Base-by-base conservation (phyloP, 2,797 vertebrate species). In the Atherinosoma microstoma region DNA sequence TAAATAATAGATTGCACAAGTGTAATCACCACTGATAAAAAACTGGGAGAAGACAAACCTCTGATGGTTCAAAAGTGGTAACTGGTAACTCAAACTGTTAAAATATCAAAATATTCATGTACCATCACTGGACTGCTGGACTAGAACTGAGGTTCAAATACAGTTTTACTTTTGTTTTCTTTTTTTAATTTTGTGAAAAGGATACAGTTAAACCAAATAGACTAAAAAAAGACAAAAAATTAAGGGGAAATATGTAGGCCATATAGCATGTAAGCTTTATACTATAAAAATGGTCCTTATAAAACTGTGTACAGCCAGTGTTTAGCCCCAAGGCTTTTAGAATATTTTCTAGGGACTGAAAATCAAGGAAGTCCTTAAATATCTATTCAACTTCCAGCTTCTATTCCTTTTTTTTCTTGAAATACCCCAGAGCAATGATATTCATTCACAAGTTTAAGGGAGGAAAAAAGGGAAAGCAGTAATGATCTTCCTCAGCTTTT, bases 401-500 rank as follows among this genome's bases (percentile, higher is more conserved):
- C 13, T 29, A 8, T 24, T 56, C 45, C 20, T n/a, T 24, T 27
- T 24, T 27, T 18, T 54, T 54, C 4, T 22, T 18, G 15, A 30
- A 29, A 57, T 18, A 57, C 54, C 54, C 20, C 2, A 34, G 12
- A 59, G 16, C 15, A 65, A 49, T 34, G 65, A 6, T 20, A 18
- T 58, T 13, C 0, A 67, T 64, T 54, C 18, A 40, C 7, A 3
- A 35, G 29, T 36, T 64, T 64, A 0, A 62, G 12, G 64, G 16
- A 2, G 4, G 12, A 6, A 57, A 36, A 30, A 7, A 2, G 36
- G 10, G 34, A 64, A 13, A 74, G 10, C 2, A 35, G 6, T 18
- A 35, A 27, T 30, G 20, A 54, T 62, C 29, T 15, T 65, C 40
- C 32, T n/a, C 6, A 61, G 12, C 24, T 76, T 77, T 78, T 60